Base-by-base conservation (phyloP, 2,888 invertebrate species). In the Luperina testacea region DNA sequence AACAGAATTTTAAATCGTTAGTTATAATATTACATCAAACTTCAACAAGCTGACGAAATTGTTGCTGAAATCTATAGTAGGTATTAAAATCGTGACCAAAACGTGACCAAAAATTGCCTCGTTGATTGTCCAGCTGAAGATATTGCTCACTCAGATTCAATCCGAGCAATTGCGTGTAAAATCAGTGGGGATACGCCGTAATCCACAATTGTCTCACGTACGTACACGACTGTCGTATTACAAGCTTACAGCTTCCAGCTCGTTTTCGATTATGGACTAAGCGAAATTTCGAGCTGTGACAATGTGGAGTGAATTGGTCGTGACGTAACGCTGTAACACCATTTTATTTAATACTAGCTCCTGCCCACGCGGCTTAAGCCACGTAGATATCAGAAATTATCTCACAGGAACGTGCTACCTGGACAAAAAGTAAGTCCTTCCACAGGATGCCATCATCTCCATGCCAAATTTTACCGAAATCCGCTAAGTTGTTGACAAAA, bases 141-240 rank as follows among this genome's bases (percentile, higher is more conserved):
- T 81, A 86, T 80, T 78, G 83, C 78, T 81, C 82, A 81, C 80
- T 88, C 74, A 64, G 65, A 89, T 85, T 89, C 76, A 88, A 84
- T 89, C 20, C 67, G 74, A 80, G 83, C 83, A 87, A 88, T 89
- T 80, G 85, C 78, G 77, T 85, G 78, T 87, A 77, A 88, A 88
- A 85, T 78, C 80, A 81, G 67, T 61, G 71, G 63, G 75, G 69
- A 78, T 68, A 53, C n/a, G 69, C 81, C 67, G 78, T 81, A 80
- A 87, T 83, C 77, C 82, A 67, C 81, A 65, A 81, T 81, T 81
- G 80, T 87, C 82, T 82, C 82, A 80, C 87, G 85, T 81, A 72
- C 87, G 72, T 85, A 75, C 74, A 59, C 80, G 68, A 87, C 77
- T 75, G 76, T 68, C 70, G 67, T 78, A 77, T 78, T 82, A 85